Evolutionary conservation across 2,113 vertebrate genomes (phyloP).

Genomic region (Falco punctatus): DNA sequence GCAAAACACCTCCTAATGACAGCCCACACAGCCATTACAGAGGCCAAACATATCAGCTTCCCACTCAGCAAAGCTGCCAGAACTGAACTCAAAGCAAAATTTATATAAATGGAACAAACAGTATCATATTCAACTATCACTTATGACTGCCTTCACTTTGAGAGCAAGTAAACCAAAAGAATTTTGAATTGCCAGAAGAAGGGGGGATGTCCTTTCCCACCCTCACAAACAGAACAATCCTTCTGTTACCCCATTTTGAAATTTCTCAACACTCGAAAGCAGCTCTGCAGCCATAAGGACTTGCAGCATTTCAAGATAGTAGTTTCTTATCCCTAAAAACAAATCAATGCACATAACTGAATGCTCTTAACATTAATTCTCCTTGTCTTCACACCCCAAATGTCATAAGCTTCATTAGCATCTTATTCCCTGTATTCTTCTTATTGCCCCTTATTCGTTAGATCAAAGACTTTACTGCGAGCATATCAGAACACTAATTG

Average conservation of each 20-base stretch:
- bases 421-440: neutral
- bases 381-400: neutral
- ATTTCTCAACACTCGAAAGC: neutral
- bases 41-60: conserved; percentile 72
- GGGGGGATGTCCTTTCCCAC: neutral
- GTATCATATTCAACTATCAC: conserved; percentile 47
- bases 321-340: neutral
- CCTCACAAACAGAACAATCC: conserved; percentile 5
- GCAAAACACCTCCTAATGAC: conserved; percentile 70
- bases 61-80: conserved; percentile 71
- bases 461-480: neutral
- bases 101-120: conserved; percentile 62
- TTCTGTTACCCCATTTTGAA: neutral
- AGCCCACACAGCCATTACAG: conserved; percentile 63
- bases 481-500: neutral
- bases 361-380: neutral
- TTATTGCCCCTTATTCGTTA: neutral
- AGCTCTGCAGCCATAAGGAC: neutral
- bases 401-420: neutral
- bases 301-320: neutral
- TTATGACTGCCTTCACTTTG: conserved; percentile 33
- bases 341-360: neutral
- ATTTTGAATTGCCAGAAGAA: neutral
- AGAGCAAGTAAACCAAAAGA: neutral
- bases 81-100: conserved; percentile 51